These are phyloP conservation scores for Stichodactyla mertensii DNA, from an alignment of 64 coral and sea anemone genomes.

Conservation along the genomic window DNA sequence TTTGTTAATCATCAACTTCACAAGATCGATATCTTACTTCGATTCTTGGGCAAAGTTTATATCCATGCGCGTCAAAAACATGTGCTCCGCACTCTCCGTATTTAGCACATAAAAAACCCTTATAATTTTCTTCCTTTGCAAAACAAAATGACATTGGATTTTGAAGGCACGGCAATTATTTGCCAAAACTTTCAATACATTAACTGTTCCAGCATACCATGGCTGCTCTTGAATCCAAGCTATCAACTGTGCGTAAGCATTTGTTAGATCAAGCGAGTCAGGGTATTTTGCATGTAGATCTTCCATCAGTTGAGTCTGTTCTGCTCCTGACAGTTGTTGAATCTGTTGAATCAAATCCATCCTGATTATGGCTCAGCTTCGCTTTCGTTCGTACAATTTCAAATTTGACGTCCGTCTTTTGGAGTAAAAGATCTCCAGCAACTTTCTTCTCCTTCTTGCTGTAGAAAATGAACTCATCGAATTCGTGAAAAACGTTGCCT, in stretches of 20 bases:
- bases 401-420: not conserved
- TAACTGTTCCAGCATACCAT: not conserved
- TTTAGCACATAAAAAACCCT: too few relatives aligned
- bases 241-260: conserved; percentile 8
- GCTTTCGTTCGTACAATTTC: not conserved
- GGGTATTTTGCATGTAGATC: conserved; percentile 20
- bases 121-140: not conserved
- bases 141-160: not conserved
- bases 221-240: conserved; percentile 13
- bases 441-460: not conserved
- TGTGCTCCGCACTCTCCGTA: too few relatives aligned
- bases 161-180: too few relatives aligned
- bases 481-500: not conserved
- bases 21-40: too few relatives aligned
- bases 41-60: too few relatives aligned
- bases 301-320: conserved; percentile 7
- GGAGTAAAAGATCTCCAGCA: not conserved
- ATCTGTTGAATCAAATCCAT: conserved; percentile 9
- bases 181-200: too few relatives aligned
- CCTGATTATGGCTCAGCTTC: not conserved
- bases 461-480: not conserved
- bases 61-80: too few relatives aligned
- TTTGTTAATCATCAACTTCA: too few relatives aligned
- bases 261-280: conserved; percentile 2
- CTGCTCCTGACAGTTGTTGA: not conserved